phyloP scores from a whole-genome alignment of 2,797 vertebrate genomes.

The Psittacula derbiana region DNA sequence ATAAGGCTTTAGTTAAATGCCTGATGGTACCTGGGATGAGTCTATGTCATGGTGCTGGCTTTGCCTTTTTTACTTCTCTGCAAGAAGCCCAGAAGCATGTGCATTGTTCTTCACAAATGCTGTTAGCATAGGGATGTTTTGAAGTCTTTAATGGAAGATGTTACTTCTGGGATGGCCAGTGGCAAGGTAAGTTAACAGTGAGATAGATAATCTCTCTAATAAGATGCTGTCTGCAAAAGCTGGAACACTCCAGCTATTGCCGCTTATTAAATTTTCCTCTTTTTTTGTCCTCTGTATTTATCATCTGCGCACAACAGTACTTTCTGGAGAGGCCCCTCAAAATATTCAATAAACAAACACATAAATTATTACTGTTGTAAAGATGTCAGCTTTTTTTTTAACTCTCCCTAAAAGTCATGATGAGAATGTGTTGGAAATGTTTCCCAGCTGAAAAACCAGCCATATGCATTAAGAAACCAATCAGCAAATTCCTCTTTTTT shows the following conservation, averaged over 20 bases:
- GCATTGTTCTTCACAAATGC: not conserved
- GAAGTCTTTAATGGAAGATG: not conserved
- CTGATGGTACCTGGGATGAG: not conserved
- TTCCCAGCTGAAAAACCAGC: slow-evolving; percentile 25
- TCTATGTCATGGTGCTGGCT: not conserved
- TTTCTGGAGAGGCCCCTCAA: not conserved
- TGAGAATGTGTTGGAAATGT: not conserved
- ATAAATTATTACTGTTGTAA: slow-evolving; percentile 5
- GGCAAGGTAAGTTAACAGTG: not conserved
- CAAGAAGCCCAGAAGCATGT: not conserved
- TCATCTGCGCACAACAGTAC: not conserved
- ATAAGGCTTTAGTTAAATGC: not conserved
- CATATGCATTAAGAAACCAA: slow-evolving; percentile 30
- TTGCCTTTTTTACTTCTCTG: not conserved
- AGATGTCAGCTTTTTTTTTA: not conserved
- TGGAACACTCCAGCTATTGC: not conserved
- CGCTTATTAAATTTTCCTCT: not conserved
- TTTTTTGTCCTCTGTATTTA: slow-evolving; percentile 1
- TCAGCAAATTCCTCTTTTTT: slow-evolving; percentile 40
- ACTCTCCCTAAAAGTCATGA: not conserved
- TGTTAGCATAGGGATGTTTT: not conserved
- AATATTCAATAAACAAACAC: slow-evolving; percentile 35
- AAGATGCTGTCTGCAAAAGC: not conserved
- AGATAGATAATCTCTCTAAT: slow-evolving; percentile 19
- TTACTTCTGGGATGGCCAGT: slow-evolving; percentile 1